Conservation (phyloP, 1,140 invertebrate species). For the Drosophila funebris region DNA sequence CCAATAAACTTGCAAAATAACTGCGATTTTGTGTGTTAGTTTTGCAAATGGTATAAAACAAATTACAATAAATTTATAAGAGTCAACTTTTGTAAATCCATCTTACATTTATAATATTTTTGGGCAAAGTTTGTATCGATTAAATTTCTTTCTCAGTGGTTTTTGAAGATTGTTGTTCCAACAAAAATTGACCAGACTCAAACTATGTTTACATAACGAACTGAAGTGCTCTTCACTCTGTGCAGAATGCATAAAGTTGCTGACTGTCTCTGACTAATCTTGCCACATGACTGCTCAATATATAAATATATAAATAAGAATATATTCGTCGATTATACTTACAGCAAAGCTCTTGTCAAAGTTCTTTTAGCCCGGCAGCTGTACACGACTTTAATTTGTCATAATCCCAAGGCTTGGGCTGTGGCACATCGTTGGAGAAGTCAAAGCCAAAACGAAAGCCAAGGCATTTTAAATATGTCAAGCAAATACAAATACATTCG, state of each 20-base stretch:
- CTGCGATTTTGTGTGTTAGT: no score
- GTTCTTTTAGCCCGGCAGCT: slow-evolving; percentile 39
- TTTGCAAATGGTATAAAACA: no score
- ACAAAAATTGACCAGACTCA: background rate
- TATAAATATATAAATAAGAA: slow-evolving; percentile 19
- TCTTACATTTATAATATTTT: no score
- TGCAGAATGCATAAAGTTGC: background rate
- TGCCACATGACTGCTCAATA: slow-evolving; percentile 62
- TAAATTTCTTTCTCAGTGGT: no score
- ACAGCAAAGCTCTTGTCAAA: slow-evolving; percentile 37
- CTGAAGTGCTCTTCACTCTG: slow-evolving; percentile 15
- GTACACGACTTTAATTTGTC: slow-evolving; percentile 71
- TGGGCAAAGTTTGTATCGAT: no score
- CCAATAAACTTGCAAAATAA: no score
- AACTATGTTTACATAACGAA: slow-evolving; percentile 25
- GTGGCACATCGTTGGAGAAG: background rate
- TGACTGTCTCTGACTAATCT: slow-evolving; percentile 47
- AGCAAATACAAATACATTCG: slow-evolving; percentile 12
- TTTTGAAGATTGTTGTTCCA: background rate
- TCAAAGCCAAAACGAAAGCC: slow-evolving; percentile 33
- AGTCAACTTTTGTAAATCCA: no score
- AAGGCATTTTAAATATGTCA: slow-evolving; percentile 55
- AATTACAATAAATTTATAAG: no score
- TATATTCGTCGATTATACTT: slow-evolving; percentile 21
- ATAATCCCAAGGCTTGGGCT: slow-evolving; percentile 41